Percentiles rank a stretch among this genome's conserved stretches.
Conservation (phyloP, 2,113 vertebrate genomes). For the Albula goreensis region DNA sequence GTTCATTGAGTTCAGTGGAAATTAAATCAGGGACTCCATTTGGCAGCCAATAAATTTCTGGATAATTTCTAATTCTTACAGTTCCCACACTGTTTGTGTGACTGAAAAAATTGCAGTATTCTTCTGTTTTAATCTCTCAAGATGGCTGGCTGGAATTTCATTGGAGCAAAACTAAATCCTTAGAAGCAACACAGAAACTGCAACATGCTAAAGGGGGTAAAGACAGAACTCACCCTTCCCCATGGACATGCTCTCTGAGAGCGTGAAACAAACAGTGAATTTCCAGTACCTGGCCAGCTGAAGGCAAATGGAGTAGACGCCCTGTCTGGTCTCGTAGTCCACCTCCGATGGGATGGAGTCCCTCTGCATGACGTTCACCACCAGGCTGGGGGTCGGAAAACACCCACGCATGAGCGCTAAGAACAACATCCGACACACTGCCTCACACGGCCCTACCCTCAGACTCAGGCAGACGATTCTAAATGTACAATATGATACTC, state of each 20-base stretch:
- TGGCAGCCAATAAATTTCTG: too few species aligned
- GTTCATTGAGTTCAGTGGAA: too few species aligned
- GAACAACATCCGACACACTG: slow-evolving; percentile 1
- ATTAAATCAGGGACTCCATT: too few species aligned
- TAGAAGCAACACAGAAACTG: neutral
- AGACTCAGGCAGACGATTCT: neutral
- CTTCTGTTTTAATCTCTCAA: neutral
- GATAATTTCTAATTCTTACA: too few species aligned
- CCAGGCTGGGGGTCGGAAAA: slow-evolving; percentile 77
- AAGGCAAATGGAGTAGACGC: slow-evolving; percentile 96
- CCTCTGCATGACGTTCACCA: slow-evolving; percentile 98
- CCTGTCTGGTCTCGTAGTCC: slow-evolving; percentile 97
- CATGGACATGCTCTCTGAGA: neutral
- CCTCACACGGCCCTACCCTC: neutral
- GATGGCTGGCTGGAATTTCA: neutral
- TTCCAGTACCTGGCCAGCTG: slow-evolving; percentile 86
- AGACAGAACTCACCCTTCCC: neutral
- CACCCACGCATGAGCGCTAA: neutral
- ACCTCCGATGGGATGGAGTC: slow-evolving; percentile 97
- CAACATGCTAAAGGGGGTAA: neutral
- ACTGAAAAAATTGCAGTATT: neutral
- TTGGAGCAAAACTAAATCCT: neutral
- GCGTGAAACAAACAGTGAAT: neutral
- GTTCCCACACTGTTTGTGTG: too few species aligned
- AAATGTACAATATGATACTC: too few species aligned